These are phyloP conservation scores for Brachyhypopomus occidentalis DNA, from an alignment of 2,113 vertebrate genomes.

Conservation along the genomic window DNA sequence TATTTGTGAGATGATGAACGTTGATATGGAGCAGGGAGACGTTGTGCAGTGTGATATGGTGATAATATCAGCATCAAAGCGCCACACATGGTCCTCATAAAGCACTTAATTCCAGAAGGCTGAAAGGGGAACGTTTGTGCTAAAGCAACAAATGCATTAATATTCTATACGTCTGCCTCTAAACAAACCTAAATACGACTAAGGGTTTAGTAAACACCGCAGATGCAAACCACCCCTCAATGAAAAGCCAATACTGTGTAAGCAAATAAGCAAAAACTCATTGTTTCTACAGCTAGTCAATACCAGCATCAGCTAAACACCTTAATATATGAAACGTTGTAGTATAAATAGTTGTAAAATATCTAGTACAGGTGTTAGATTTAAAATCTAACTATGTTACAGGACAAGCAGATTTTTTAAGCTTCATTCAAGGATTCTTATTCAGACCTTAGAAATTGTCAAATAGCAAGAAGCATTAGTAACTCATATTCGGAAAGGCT, in stretches of 20 bases:
- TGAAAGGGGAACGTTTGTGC: not conserved
- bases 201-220: not conserved
- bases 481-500: not conserved
- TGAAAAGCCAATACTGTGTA: not conserved
- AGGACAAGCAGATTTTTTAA: not conserved
- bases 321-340: not conserved
- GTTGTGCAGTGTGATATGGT: not conserved
- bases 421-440: not conserved
- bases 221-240: not conserved
- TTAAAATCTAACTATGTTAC: not conserved
- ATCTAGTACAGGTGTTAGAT: too few species aligned
- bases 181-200: not conserved
- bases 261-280: not conserved
- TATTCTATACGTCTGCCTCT: not conserved
- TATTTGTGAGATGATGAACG: constrained; percentile 49
- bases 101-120: constrained; percentile 26
- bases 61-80: constrained; percentile 30
- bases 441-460: not conserved
- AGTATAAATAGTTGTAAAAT: too few species aligned
- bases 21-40: constrained; percentile 33
- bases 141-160: not conserved
- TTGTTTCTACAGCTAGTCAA: not conserved
- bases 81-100: constrained; percentile 21
- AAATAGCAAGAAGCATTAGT: not conserved
- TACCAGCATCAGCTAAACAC: not conserved